Base-by-base conservation (phyloP, 2,888 invertebrate species). In the Caenorhabditis sp. region DNA sequence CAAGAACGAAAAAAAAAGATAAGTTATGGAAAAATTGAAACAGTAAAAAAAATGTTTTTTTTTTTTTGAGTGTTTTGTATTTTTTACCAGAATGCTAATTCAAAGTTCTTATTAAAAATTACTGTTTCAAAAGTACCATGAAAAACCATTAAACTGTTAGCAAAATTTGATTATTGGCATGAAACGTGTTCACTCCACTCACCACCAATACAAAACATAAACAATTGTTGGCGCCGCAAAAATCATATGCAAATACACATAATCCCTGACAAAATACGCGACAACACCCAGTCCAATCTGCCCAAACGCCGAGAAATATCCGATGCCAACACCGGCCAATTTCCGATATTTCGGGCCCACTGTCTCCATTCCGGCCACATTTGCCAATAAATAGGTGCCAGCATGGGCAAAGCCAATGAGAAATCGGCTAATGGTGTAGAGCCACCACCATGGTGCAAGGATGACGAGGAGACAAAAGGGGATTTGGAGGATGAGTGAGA, bases 301-400 rank as follows among this genome's bases (percentile, higher is more conserved):
- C 60, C 89, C 89, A 12, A 88, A 20, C 0, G 89, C 87, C 77
- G 88, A 89, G 81, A 89, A 89, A 49, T 86, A 83, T 25, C 88
- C 88, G 1, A 88, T 86, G 27, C 88, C 83, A n/a, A 88, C 84
- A 0, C 89, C 88, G 4, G 89, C 88, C 67, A 88, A 83, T 63
- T 87, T 83, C 27, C 89, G 83, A 64, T 89, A 88, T 17, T 84
- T 82, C 3, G 89, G 89, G 0, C 89, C 89, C 12, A 89, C 88
- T 54, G 89, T 65, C 78, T 89, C 89, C 86, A 89, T 87, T 54
- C 88, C 91, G 31, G 92, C 89, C 59, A 92, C 91, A 81, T 92
- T 92, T 80, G 91, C 91, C 56, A 93, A 93, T 60, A 93, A 92
- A 93, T 94, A 94, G 0, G 93, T 93, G 49, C 94, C 94, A 43